Evolutionary conservation across 2,888 invertebrate species (phyloP).

Genomic region (Sphaerophoria rueppellii): DNA sequence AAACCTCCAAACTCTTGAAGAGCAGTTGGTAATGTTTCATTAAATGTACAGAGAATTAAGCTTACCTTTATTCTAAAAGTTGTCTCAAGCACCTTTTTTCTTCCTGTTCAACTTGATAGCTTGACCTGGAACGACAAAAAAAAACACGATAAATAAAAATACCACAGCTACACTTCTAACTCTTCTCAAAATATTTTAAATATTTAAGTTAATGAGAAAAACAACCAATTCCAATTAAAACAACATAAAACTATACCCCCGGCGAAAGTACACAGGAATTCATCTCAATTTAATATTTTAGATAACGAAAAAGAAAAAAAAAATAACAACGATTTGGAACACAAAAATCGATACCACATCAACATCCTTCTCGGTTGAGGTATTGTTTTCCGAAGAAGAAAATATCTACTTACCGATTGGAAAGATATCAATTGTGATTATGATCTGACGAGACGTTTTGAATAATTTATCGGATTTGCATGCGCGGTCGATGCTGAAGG

Average conservation of each 20-base stretch:
- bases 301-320: too few relatives aligned
- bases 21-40: constrained; percentile 1
- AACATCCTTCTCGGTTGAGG: constrained; percentile 16
- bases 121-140: constrained; percentile 49
- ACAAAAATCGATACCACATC: too few relatives aligned
- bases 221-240: too few relatives aligned
- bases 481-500: constrained; percentile 19
- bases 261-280: too few relatives aligned
- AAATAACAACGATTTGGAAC: too few relatives aligned
- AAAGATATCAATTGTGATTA: constrained; percentile 61
- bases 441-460: constrained; percentile 51
- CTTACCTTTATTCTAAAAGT: constrained; percentile 67
- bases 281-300: too few relatives aligned
- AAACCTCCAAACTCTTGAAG: too few relatives aligned
- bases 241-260: too few relatives aligned
- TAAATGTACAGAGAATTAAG: too few relatives aligned
- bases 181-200: too few relatives aligned
- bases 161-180: too few relatives aligned
- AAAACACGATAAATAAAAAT: neutral
- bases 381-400: constrained; percentile 6
- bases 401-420: constrained; percentile 20
- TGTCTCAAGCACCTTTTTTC: constrained; percentile 41
- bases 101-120: constrained; percentile 32
- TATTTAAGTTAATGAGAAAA: too few relatives aligned
- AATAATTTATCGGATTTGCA: constrained; percentile 71